Percentiles rank a stretch among this genome's conserved stretches.
These are phyloP conservation scores for Psettodes erumei DNA, from an alignment of 2,113 vertebrate species.

Conservation along the genomic window DNA sequence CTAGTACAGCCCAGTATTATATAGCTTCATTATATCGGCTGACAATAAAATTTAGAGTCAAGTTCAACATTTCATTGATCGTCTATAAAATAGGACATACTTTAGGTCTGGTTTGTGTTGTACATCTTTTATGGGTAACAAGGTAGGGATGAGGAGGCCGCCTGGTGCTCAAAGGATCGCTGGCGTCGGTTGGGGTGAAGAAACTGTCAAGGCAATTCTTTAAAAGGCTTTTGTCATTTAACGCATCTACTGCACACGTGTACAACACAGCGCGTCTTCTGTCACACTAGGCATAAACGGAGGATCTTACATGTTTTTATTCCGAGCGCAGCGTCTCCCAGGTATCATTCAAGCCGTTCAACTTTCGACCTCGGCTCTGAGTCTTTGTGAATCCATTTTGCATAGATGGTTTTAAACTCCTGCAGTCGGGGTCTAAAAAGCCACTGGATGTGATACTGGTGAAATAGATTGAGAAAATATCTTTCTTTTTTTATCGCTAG, in stretches of 20 bases:
- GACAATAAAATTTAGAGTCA: slow-evolving; percentile 5
- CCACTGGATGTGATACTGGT: neutral
- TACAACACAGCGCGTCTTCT: neutral
- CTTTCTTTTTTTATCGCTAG: slow-evolving; percentile 19
- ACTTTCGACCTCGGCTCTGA: slow-evolving; percentile 1
- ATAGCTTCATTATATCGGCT: neutral
- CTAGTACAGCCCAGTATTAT: neutral
- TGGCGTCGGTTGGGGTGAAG: neutral
- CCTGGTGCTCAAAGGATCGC: neutral
- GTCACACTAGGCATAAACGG: neutral
- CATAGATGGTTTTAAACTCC: neutral
- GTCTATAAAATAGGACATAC: neutral
- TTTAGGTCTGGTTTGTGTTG: slow-evolving; percentile 15
- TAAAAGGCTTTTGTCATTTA: neutral
- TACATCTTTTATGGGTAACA: slow-evolving; percentile 8
- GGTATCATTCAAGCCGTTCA: neutral
- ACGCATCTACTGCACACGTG: neutral
- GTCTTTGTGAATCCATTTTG: neutral
- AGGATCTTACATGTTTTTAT: neutral
- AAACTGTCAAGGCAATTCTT: neutral
- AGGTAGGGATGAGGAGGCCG: neutral
- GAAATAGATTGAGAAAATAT: slow-evolving; percentile 15
- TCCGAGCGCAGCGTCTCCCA: neutral
- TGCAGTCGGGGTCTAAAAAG: neutral
- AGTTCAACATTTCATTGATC: slow-evolving; percentile 13